These are phyloP conservation scores for Campoplex capitator DNA, from an alignment of 2,888 invertebrate species.

Conservation along the genomic window DNA sequence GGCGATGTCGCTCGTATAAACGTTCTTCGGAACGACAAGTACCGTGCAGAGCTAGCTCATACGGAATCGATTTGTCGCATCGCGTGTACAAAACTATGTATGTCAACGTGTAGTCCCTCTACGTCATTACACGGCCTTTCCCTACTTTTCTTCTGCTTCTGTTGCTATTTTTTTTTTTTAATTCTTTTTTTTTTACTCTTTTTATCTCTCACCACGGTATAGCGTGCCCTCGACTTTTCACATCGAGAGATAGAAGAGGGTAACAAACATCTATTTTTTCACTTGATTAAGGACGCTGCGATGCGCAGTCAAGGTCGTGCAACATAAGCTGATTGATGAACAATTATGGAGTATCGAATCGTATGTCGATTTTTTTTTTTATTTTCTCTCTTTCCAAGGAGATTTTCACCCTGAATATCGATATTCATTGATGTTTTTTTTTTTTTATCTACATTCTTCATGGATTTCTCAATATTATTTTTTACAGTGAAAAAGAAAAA, in stretches of 20 bases:
- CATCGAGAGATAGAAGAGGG: neutral
- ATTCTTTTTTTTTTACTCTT: neutral
- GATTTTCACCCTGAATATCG: neutral
- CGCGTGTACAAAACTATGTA: conserved; percentile 66
- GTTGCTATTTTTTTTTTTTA: neutral
- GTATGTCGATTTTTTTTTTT: neutral
- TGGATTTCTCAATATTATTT: neutral
- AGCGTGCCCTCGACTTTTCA: conserved; percentile 22
- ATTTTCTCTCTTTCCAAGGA: neutral
- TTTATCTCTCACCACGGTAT: neutral
- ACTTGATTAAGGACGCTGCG: conserved; percentile 8
- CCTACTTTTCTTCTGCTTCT: conserved; percentile 37
- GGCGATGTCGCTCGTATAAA: conserved; percentile 46
- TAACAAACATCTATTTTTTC: conserved; percentile 14
- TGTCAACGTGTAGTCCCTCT: conserved; percentile 61
- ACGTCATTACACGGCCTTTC: conserved; percentile 63
- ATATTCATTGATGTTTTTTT: neutral
- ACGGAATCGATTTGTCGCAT: conserved; percentile 66
- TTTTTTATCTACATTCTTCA: neutral
- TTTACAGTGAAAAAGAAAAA: neutral
- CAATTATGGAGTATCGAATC: neutral
- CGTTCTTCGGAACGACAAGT: conserved; percentile 47
- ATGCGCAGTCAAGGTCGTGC: neutral
- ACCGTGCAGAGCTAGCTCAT: conserved; percentile 11
- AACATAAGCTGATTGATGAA: neutral